Base-by-base conservation (phyloP, 2,797 vertebrate genomes). In the Hafferia zeledoni region DNA sequence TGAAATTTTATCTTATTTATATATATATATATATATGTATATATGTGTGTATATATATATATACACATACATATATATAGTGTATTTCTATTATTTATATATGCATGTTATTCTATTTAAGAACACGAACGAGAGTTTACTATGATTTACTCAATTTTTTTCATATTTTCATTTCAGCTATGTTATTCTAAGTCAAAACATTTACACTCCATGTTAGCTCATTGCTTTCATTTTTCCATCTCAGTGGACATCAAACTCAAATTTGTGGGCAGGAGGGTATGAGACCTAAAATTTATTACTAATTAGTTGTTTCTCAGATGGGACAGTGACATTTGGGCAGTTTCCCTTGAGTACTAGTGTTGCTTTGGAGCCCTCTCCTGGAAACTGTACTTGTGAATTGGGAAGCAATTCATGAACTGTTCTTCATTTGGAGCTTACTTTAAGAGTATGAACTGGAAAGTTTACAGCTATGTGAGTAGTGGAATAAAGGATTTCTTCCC, bases 311-410 rank as follows among this genome's bases (percentile, higher is more conserved):
- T 93, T 74, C 57, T 78, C 41, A 49, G 44, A 74, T 87, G 44
- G 63, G 85, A 86, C 83, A 76, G 39, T 72, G 74, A 55, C 2
- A 10, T 61, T 65, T 3, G 2, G 60, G 56, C 39, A 71, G 53
- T 47, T 71, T 94, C 63, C 49, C 39, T 80, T 46, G 75, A 89
- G 60, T 60, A 81, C 75, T 74, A 35, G 17, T 85, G 83, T 43
- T 92, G 53, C 46, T 95, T 89, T 96, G 95, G 95, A 97, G 94
- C 92, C 92, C 93, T 93, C 92, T 96, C 81, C 96, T 96, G 94
- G 93, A 95, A 97, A 83, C 5, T 83, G 33, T 33, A 75, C 27
- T 91, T 77, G 17, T 85, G 75, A 83, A 56, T 59, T 68, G 30
- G 81, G 71, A 94, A 92, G 28, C 6, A 85, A 49, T 53, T 81